A percentile compares a stretch with the other conserved stretches of the same genome.
Evolutionary conservation across 2,113 vertebrate species (phyloP).

Genomic region (Lota lota): DNA sequence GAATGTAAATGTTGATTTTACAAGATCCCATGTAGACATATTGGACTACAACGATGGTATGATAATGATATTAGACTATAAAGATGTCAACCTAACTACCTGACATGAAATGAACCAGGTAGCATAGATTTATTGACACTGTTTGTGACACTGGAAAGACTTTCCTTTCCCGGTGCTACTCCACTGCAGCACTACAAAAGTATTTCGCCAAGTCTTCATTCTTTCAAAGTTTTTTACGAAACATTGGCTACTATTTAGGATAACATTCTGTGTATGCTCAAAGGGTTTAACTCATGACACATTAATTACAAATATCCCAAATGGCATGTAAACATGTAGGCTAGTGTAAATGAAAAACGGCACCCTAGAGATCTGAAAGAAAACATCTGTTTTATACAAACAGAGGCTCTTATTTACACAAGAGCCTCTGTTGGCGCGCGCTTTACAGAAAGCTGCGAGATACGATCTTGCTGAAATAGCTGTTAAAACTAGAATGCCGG

Average conservation of each 20-base stretch:
- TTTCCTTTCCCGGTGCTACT: no score
- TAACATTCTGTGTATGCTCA: no score
- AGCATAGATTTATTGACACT: no score
- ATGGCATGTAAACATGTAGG: slow-evolving; percentile 50
- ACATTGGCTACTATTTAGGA: no score
- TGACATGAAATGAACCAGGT: not conserved
- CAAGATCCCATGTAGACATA: slow-evolving; percentile 2
- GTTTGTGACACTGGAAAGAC: no score
- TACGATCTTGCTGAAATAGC: not conserved
- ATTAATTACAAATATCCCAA: not conserved
- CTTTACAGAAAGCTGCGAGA: slow-evolving; percentile 6
- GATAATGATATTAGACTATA: slow-evolving; percentile 5
- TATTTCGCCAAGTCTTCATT: no score
- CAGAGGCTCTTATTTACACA: slow-evolving; percentile 29
- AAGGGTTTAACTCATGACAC: slow-evolving; percentile 35
- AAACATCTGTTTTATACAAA: slow-evolving; percentile 62
- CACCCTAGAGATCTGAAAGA: slow-evolving; percentile 35
- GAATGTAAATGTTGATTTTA: slow-evolving; percentile 28
- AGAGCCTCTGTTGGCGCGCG: not conserved
- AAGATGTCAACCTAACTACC: slow-evolving; percentile 1
- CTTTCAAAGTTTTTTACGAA: no score
- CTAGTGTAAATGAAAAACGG: no score
- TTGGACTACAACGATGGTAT: not conserved
- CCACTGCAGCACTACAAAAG: no score
- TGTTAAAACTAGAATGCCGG: no score